phyloP scores from a whole-genome alignment of 2,888 invertebrate genomes.

The Apamea sordens region DNA sequence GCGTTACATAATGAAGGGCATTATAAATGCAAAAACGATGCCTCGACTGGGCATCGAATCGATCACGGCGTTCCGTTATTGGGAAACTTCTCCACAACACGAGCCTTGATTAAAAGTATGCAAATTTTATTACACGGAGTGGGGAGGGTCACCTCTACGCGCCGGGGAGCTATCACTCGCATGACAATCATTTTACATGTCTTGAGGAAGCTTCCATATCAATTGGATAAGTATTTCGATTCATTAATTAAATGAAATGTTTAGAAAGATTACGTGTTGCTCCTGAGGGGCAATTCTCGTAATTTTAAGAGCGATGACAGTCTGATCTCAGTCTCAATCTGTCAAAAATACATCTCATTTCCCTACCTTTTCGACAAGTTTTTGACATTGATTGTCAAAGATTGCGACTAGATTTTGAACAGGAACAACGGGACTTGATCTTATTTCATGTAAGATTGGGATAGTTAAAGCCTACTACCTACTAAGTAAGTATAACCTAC shows the following conservation, averaged over 20 bases:
- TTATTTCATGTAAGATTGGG: background rate
- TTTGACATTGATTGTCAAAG: background rate
- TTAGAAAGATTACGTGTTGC: background rate
- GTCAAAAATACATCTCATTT: background rate
- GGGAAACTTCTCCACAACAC: constrained; percentile 91
- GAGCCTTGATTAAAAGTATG: constrained; percentile 91
- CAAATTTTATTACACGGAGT: constrained; percentile 90
- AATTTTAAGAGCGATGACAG: background rate
- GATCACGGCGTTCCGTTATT: constrained; percentile 89
- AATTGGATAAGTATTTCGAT: background rate
- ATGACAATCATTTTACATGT: constrained; percentile 72
- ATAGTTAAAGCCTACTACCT: background rate
- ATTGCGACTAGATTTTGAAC: background rate
- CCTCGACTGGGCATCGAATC: constrained; percentile 82
- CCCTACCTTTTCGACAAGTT: background rate
- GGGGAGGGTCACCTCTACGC: constrained; percentile 74
- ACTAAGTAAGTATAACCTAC: background rate
- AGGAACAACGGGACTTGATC: background rate
- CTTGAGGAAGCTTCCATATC: constrained; percentile 35
- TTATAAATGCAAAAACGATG: constrained; percentile 80
- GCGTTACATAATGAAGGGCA: constrained; percentile 61
- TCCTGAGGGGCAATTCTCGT: background rate
- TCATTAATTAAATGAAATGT: background rate
- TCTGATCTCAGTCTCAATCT: background rate
- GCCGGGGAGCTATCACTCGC: constrained; percentile 67